Evolutionary conservation across 2,888 invertebrate genomes (phyloP), one percentile per base, ranked within the genome.

Genomic region (Elmis aenea): DNA sequence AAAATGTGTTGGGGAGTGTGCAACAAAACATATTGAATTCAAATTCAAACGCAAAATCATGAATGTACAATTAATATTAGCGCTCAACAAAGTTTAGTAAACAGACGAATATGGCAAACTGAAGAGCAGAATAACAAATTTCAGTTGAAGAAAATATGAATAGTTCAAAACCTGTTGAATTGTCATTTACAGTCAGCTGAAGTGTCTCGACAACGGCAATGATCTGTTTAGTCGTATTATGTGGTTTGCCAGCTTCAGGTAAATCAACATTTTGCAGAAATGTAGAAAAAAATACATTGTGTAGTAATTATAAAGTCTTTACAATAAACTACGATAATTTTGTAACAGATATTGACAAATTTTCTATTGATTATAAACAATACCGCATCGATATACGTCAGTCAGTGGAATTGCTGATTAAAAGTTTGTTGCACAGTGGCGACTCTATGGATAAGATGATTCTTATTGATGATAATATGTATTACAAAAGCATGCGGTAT

Each of bases 1-100:
- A 27, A 45, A 48, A 2, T 80, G 80, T 58, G 66, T 77, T 13
- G 70, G 73, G 33, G 64, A 64, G 15, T 80, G 80, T 62, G 70
- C 74, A 6, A 66, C 69, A 11, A 77, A 78, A 59, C 73, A 75
- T 54, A 67, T 78, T n/a, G 69, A 70, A 30, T 72, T 70, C 22
- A 80, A 79, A 59, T 75, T 79, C 47, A 74, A 72, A 54, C 60
- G 77, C 36, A 78, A 79, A 77, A 64, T 71, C 48, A 68, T 74
- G 33, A 80, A 74, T 55, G 68, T n/a, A n/a, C n/a, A n/a, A n/a
- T n/a, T n/a, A n/a, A n/a, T n/a, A n/a, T 78, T 55, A 76, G 76
- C 56, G 68, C 76, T 13, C 79, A 79, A 54, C 73, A 74, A 22
- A 60, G 66, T 31, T 69, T 76, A 38, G 64, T 74, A 13, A 68